Percentiles rank a stretch among this genome's conserved stretches.
Evolutionary conservation across 2,888 invertebrate genomes (phyloP).

Genomic region (Sminthurides aquaticus): DNA sequence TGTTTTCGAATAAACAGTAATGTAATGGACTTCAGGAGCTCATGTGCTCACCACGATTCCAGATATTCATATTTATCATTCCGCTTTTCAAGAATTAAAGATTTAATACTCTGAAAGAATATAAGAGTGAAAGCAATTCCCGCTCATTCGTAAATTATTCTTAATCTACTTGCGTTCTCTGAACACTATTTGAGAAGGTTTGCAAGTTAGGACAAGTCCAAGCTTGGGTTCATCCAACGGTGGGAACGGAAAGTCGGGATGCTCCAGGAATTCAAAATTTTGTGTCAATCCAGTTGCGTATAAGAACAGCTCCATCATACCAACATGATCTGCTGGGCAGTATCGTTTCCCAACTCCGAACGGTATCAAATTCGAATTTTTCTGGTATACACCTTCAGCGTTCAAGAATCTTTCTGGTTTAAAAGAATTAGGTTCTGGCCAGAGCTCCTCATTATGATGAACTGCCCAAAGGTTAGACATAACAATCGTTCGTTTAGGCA

Average conservation of each 20-base stretch:
- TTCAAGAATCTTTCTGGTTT: constrained; percentile 59
- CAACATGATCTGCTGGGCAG: constrained; percentile 59
- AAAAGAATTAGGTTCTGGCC: constrained; percentile 58
- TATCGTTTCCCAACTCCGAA: constrained; percentile 55
- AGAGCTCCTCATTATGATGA: constrained; percentile 54
- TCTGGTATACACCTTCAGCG: constrained; percentile 24
- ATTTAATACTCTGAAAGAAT: no score
- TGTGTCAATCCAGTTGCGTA: constrained; percentile 1
- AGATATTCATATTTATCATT: no score
- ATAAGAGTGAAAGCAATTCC: no score
- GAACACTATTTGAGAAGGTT: constrained; percentile 7
- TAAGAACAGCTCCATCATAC: constrained; percentile 55
- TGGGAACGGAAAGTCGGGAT: constrained; percentile 9
- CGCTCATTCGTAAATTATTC: background rate
- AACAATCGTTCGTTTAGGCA: constrained; percentile 50
- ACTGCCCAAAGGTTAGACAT: constrained; percentile 54
- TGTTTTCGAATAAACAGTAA: constrained; percentile 13
- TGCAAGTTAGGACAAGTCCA: constrained; percentile 9
- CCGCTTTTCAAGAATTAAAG: no score
- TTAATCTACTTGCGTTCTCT: background rate
- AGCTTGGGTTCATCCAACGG: constrained; percentile 9
- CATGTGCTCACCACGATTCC: no score
- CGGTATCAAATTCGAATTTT: constrained; percentile 25
- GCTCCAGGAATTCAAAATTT: constrained; percentile 8
- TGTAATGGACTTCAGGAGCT: no score